phyloP scores from a whole-genome alignment of 1,140 invertebrate genomes.

The Drosophila trapezifrons region DNA sequence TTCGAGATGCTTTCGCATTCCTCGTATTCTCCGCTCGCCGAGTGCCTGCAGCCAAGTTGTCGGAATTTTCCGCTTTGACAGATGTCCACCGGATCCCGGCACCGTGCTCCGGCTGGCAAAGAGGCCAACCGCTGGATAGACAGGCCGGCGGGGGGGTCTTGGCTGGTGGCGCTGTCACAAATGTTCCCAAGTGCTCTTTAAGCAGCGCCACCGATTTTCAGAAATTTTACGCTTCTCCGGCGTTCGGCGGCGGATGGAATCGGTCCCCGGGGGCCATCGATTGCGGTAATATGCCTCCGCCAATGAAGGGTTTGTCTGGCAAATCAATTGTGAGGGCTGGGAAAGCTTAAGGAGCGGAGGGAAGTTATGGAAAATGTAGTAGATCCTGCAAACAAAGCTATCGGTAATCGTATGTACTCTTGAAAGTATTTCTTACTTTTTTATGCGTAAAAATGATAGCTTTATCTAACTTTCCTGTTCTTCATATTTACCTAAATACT shows the following conservation, averaged over 20 bases:
- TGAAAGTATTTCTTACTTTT: no score
- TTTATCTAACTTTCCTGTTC: not conserved
- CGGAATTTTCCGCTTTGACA: slow-evolving; percentile 46
- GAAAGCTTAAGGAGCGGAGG: not conserved
- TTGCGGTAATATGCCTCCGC: slow-evolving; percentile 33
- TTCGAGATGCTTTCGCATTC: slow-evolving; percentile 39
- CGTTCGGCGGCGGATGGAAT: slow-evolving; percentile 21
- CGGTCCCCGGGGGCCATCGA: slow-evolving; percentile 48
- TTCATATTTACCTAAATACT: no score
- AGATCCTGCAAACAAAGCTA: no score
- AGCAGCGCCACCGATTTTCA: slow-evolving; percentile 41
- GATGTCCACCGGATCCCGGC: slow-evolving; percentile 41
- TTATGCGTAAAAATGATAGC: not conserved
- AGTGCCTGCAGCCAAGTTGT: slow-evolving; percentile 29
- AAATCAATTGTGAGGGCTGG: slow-evolving; percentile 14
- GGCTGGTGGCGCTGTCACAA: slow-evolving; percentile 2
- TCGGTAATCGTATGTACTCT: no score
- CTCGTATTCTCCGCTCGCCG: not conserved
- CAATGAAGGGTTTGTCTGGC: slow-evolving; percentile 19
- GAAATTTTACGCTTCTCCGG: slow-evolving; percentile 24
- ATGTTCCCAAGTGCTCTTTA: slow-evolving; percentile 34
- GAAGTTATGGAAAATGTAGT: not conserved
- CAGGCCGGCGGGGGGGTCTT: slow-evolving; percentile 9
- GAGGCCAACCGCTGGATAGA: slow-evolving; percentile 14
- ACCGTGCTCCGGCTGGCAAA: slow-evolving; percentile 27